These are phyloP conservation scores for Andricus curvator DNA, from an alignment of 2,888 invertebrate genomes.

Conservation along the genomic window DNA sequence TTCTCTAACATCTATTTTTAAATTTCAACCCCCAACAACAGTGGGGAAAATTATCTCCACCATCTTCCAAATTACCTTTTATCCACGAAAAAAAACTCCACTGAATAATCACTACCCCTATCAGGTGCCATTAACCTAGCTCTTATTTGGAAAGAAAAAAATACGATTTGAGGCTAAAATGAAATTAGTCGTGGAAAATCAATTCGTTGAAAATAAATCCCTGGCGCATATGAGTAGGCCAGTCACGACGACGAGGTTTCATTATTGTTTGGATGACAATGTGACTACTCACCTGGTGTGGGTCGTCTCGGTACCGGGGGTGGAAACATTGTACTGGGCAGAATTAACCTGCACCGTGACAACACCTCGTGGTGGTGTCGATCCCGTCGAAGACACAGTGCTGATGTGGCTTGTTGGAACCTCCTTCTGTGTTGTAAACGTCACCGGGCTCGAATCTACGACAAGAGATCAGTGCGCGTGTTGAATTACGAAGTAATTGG, in stretches of 20 bases:
- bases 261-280: conserved; percentile 31
- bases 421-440: conserved; percentile 72
- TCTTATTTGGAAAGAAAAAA: background rate
- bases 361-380: conserved; percentile 67
- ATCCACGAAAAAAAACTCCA: background rate
- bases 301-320: conserved; percentile 68
- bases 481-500: conserved; percentile 39
- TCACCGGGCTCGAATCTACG: conserved; percentile 73
- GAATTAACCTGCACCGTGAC: conserved; percentile 64
- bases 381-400: conserved; percentile 64
- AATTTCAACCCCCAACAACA: background rate
- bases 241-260: background rate
- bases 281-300: conserved; percentile 68
- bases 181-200: background rate
- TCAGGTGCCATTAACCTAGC: background rate
- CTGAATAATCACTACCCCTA: background rate
- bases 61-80: background rate
- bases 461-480: conserved; percentile 40
- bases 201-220: conserved; percentile 29
- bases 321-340: conserved; percentile 71
- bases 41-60: background rate
- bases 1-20: background rate
- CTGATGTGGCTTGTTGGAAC: conserved; percentile 70
- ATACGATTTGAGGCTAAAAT: background rate
- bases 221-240: conserved; percentile 20